Conservation (phyloP, 2,888 invertebrate species). For the Oscheius sp. region DNA sequence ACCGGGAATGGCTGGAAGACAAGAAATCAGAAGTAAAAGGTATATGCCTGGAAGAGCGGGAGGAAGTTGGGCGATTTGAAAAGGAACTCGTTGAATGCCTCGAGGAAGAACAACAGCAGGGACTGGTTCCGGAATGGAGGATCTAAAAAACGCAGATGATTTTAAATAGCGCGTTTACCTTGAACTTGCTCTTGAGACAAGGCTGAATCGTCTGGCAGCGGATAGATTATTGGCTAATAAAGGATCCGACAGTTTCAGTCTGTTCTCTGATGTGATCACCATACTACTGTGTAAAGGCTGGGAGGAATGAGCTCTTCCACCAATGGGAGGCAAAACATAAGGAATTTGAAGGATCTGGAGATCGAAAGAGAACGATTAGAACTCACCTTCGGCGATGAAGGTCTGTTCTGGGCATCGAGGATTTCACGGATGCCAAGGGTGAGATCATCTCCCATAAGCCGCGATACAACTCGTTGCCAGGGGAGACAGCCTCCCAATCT, state of each 20-base stretch:
- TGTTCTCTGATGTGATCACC: background rate
- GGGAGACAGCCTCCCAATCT: background rate
- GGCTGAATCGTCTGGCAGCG: background rate
- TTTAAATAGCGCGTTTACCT: background rate
- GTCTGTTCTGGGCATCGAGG: conserved; percentile 7
- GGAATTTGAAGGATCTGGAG: conserved; percentile 3
- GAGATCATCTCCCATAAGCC: conserved; percentile 16
- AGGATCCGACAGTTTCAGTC: background rate
- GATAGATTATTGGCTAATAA: background rate
- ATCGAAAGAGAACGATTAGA: background rate
- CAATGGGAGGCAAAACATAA: conserved; percentile 12
- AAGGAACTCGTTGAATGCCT: conserved; percentile 1
- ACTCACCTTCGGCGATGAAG: background rate
- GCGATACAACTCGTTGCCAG: conserved; percentile 1
- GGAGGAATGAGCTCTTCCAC: conserved; percentile 3
- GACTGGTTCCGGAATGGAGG: background rate
- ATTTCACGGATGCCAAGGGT: conserved; percentile 14
- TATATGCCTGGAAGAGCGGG: background rate
- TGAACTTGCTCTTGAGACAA: background rate
- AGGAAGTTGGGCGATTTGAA: conserved; percentile 12
- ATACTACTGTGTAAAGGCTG: background rate
- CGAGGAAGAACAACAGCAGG: background rate
- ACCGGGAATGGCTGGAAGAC: conserved; percentile 27
- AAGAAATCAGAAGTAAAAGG: background rate
- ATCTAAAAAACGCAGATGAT: background rate